These are phyloP conservation scores for Huso huso DNA, from an alignment of 2,797 vertebrate genomes.

Conservation along the genomic window DNA sequence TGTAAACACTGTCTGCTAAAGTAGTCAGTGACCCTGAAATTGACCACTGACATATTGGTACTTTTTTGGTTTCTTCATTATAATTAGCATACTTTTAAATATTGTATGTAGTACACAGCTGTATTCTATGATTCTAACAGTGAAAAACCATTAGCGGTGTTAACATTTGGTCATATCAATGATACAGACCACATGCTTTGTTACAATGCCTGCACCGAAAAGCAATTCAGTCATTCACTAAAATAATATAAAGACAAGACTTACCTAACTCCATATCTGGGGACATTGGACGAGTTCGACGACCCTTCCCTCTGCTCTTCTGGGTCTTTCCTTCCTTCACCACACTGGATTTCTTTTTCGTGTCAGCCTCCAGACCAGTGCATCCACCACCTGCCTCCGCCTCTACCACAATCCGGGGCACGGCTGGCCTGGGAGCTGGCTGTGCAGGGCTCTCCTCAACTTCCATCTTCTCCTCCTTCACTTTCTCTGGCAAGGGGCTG, in stretches of 20 bases:
- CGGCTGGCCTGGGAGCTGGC: slow-evolving; percentile 25
- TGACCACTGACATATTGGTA: too few relatives aligned
- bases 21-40: too few relatives aligned
- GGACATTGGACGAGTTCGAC: slow-evolving; percentile 42
- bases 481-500: slow-evolving; percentile 43
- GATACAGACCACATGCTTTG: too few relatives aligned
- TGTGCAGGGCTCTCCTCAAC: slow-evolving; percentile 20
- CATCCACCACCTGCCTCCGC: slow-evolving; percentile 36
- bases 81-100: too few relatives aligned
- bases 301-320: slow-evolving; percentile 52
- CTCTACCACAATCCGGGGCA: slow-evolving; percentile 51
- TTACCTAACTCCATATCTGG: slow-evolving; percentile 66
- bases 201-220: background rate
- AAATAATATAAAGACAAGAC: slow-evolving; percentile 4
- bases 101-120: too few relatives aligned
- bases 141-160: too few relatives aligned
- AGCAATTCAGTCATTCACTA: background rate
- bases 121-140: too few relatives aligned
- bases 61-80: too few relatives aligned
- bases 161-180: too few relatives aligned
- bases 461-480: slow-evolving; percentile 52
- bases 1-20: too few relatives aligned
- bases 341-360: slow-evolving; percentile 13
- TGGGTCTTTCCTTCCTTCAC: slow-evolving; percentile 16
- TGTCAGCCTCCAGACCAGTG: slow-evolving; percentile 13